Percentiles rank a stretch among this genome's conserved stretches.
phyloP scores from a whole-genome alignment of 2,113 vertebrate genomes.

The Anser brachyrhynchus region DNA sequence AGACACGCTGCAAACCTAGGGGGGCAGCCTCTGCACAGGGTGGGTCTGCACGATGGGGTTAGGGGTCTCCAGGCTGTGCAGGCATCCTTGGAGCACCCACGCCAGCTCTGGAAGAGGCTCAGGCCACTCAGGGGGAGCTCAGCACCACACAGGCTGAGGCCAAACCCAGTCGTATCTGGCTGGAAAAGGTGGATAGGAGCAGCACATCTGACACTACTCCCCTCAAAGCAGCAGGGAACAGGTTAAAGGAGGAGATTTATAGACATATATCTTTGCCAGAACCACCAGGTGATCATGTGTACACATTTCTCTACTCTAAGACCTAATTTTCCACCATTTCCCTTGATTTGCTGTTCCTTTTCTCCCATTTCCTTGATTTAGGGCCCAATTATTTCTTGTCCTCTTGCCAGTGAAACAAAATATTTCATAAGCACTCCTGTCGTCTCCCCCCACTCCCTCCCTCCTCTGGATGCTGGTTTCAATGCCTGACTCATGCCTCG shows the following conservation, averaged over 20 bases:
- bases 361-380: constrained; percentile 84
- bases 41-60: background rate
- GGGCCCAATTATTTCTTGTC: constrained; percentile 85
- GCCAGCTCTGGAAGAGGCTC: background rate
- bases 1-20: background rate
- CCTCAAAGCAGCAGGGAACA: constrained; percentile 13
- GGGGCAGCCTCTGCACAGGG: background rate
- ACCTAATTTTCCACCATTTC: constrained; percentile 82
- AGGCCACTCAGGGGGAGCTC: background rate
- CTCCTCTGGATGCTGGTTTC: constrained; percentile 71
- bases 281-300: constrained; percentile 74
- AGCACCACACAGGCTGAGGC: background rate
- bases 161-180: background rate
- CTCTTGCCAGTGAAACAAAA: constrained; percentile 82
- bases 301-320: constrained; percentile 80
- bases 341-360: constrained; percentile 81
- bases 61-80: background rate
- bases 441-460: constrained; percentile 8
- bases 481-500: constrained; percentile 72
- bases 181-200: background rate
- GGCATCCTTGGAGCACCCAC: background rate
- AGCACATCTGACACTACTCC: background rate
- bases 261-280: constrained; percentile 62
- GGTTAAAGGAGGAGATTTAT: constrained; percentile 74
- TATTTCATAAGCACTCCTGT: constrained; percentile 80